Conservation (phyloP, 2,797 vertebrate species). For the Phylloscopus collybita region DNA sequence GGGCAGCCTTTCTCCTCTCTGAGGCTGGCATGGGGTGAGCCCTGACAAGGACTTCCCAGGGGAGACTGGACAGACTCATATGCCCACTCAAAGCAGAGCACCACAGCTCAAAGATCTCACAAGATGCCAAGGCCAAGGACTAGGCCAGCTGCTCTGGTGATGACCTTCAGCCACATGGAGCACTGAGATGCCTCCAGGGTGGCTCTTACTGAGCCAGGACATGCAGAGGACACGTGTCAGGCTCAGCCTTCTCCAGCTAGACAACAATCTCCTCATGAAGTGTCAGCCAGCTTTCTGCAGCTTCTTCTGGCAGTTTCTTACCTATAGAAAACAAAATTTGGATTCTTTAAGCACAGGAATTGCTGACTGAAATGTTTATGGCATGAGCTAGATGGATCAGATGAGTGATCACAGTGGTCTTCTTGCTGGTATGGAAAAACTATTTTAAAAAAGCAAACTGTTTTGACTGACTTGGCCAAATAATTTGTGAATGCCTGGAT, state of each 20-base stretch:
- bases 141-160: neutral
- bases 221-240: rapidly evolving
- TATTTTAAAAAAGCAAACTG: neutral
- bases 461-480: neutral
- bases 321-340: neutral
- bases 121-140: neutral
- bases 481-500: neutral
- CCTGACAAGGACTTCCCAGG: neutral
- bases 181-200: neutral
- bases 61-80: neutral
- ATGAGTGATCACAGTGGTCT: neutral
- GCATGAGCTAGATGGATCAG: neutral
- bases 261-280: neutral
- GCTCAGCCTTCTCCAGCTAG: neutral
- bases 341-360: neutral
- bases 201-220: neutral
- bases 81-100: neutral
- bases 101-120: neutral
- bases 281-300: neutral
- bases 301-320: neutral
- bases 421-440: neutral
- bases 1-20: neutral
- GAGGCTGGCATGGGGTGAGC: neutral
- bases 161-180: neutral
- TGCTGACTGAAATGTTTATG: neutral